Conservation (phyloP, 2,888 invertebrate genomes). For the Gandaritis pyraliata region DNA sequence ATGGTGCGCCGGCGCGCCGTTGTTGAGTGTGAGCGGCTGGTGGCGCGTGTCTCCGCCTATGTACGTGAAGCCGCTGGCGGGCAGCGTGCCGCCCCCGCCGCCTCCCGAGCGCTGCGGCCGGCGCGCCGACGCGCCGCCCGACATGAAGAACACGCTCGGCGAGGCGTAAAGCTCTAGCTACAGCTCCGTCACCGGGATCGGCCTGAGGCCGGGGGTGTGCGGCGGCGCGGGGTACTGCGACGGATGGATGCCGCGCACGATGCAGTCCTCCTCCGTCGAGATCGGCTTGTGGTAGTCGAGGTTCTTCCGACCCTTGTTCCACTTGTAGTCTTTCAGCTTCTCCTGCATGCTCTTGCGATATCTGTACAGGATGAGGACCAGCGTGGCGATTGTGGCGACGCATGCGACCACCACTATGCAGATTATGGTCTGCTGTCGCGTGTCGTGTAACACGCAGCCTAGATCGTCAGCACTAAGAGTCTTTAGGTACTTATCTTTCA, state of each 20-base stretch:
- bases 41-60: conserved; percentile 83
- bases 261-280: conserved; percentile 92
- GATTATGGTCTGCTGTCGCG: conserved; percentile 91
- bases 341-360: conserved; percentile 92
- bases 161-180: conserved; percentile 98
- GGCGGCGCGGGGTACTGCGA: conserved; percentile 80
- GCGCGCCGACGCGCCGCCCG: conserved; percentile 83
- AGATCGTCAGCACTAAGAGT: conserved; percentile 90
- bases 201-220: conserved; percentile 82
- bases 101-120: conserved; percentile 81
- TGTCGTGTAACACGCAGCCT: conserved; percentile 92
- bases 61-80: conserved; percentile 90
- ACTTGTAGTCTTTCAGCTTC: conserved; percentile 92
- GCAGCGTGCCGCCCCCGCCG: conserved; percentile 85
- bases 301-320: conserved; percentile 92
- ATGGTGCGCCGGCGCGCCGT: conserved; percentile 78
- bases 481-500: conserved; percentile 88
- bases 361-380: conserved; percentile 90
- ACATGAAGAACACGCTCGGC: conserved; percentile 91
- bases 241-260: conserved; percentile 87
- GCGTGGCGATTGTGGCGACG: conserved; percentile 88
- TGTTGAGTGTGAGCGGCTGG: conserved; percentile 78
- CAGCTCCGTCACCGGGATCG: conserved; percentile 96
- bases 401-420: conserved; percentile 90
- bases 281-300: conserved; percentile 96